Conservation (phyloP, 2,113 vertebrate species). For the Fregata magnificens region DNA sequence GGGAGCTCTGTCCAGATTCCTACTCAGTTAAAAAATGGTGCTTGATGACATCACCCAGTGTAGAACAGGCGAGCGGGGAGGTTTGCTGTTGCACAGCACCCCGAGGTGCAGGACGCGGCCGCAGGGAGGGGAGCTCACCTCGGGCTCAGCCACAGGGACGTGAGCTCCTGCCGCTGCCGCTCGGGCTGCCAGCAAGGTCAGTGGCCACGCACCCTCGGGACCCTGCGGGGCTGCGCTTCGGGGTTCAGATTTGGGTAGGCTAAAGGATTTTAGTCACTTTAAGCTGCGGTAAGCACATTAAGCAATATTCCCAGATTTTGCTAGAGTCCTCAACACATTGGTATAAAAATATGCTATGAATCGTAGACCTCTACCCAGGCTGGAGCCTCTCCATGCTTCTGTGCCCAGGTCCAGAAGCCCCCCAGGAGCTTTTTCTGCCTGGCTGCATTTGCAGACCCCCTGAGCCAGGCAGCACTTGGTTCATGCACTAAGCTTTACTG, state of each 20-base stretch:
- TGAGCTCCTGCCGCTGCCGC: background rate
- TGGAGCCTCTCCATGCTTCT: background rate
- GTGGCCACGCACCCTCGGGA: rapidly evolving
- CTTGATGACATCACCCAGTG: background rate
- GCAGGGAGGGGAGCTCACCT: background rate
- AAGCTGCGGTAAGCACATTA: background rate
- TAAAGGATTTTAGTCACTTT: background rate
- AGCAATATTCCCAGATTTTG: background rate
- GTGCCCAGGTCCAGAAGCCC: background rate
- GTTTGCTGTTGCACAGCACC: background rate
- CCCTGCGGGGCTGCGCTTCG: background rate
- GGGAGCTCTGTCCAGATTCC: background rate
- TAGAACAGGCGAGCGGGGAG: background rate
- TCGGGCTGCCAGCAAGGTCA: background rate
- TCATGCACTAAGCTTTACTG: background rate
- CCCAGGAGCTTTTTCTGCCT: background rate
- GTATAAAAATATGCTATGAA: background rate
- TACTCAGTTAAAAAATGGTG: background rate
- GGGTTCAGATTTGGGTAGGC: background rate
- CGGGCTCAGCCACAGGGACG: background rate
- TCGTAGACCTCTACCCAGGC: background rate
- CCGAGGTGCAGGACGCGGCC: background rate
- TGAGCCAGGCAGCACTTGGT: background rate
- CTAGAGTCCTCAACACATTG: background rate
- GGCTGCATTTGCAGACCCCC: background rate